Conservation (phyloP, 2,113 vertebrate species). For the Symphodus melops region DNA sequence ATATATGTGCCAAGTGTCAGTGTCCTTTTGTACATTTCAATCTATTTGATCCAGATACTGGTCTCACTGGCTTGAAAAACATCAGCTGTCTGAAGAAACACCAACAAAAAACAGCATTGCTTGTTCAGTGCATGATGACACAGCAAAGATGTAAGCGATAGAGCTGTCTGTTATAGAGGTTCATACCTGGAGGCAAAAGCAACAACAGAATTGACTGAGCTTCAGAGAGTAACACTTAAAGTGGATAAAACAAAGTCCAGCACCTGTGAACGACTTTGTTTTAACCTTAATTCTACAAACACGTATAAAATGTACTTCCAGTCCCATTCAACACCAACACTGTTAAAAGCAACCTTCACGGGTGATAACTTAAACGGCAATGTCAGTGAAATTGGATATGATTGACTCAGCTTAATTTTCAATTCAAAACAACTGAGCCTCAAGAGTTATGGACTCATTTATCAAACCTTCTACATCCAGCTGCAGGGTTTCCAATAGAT, state of each 20-base stretch:
- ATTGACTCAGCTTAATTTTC: neutral
- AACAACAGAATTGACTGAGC: conserved; percentile 26
- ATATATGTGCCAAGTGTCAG: neutral
- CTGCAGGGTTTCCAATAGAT: neutral
- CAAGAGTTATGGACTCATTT: neutral
- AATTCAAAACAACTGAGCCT: neutral
- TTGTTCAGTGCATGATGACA: conserved; percentile 55
- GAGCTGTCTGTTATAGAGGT: conserved; percentile 17
- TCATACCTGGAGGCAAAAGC: conserved; percentile 56
- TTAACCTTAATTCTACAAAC: neutral
- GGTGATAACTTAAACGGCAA: too few species aligned
- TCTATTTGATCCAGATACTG: conserved; percentile 7
- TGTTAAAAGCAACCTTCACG: too few species aligned
- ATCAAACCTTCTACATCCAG: neutral
- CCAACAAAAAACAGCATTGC: conserved; percentile 36
- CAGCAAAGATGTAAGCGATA: conserved; percentile 67
- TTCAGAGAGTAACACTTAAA: neutral
- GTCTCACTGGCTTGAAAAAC: conserved; percentile 33
- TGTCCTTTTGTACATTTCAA: neutral
- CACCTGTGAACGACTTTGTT: too few species aligned
- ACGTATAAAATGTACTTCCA: neutral
- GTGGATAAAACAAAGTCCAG: neutral
- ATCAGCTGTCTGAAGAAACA: conserved; percentile 46
- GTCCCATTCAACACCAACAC: too few species aligned
- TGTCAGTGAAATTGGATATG: too few species aligned